These are phyloP conservation scores for Cryptus viduatorius DNA, from an alignment of 2,888 invertebrate genomes.

Conservation along the genomic window DNA sequence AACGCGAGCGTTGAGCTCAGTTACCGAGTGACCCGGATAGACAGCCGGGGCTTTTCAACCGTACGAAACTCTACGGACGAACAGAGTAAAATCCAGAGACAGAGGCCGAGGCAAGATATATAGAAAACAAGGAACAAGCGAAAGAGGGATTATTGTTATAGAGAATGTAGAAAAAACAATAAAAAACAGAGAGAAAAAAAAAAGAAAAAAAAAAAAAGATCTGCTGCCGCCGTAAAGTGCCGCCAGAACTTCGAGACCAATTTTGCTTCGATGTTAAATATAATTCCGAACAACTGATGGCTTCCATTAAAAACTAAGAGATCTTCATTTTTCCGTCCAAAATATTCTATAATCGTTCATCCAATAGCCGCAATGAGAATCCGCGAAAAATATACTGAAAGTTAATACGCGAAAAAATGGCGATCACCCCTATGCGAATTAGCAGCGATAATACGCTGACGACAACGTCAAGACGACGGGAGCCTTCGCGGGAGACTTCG, in stretches of 20 bases:
- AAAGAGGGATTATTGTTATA: constrained; percentile 32
- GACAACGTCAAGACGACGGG: too few species aligned
- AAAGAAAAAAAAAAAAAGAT: not conserved
- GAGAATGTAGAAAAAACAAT: not conserved
- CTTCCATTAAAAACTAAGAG: too few species aligned
- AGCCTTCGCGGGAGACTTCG: too few species aligned
- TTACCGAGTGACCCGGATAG: constrained; percentile 71
- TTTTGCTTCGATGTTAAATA: too few species aligned
- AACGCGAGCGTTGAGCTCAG: constrained; percentile 62
- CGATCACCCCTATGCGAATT: too few species aligned
- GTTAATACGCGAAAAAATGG: too few species aligned
- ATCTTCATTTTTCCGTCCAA: too few species aligned
- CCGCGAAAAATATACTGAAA: too few species aligned
- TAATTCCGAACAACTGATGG: too few species aligned
- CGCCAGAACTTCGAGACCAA: not conserved
- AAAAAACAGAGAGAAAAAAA: not conserved
- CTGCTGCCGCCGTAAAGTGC: not conserved
- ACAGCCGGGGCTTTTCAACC: constrained; percentile 52
- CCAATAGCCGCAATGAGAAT: too few species aligned
- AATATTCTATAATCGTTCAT: too few species aligned
- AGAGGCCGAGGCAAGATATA: not conserved
- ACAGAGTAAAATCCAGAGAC: constrained; percentile 39
- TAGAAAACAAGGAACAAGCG: constrained; percentile 16
- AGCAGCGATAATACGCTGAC: too few species aligned
- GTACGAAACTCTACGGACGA: constrained; percentile 54